These are phyloP conservation scores for Hycleus cichorii DNA, from an alignment of 1,140 invertebrate genomes.

Conservation along the genomic window DNA sequence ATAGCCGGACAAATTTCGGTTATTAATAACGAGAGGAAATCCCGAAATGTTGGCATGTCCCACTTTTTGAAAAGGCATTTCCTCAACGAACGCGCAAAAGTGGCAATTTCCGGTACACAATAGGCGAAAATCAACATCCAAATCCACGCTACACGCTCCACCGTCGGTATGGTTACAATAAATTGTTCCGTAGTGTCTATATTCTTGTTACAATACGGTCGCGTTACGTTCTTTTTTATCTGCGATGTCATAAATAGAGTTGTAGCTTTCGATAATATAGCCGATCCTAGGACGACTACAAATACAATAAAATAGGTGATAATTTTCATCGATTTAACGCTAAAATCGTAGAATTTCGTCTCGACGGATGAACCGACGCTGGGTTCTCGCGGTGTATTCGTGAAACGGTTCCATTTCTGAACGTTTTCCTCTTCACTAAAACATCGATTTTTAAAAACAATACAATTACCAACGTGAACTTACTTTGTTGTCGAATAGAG, in stretches of 20 bases:
- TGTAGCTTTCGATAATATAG: conserved; percentile 76
- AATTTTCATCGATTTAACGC: conserved; percentile 74
- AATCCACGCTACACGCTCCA: conserved; percentile 82
- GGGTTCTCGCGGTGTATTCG: conserved; percentile 73
- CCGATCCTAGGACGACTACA: conserved; percentile 67
- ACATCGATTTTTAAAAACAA: no score
- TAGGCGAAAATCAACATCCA: conserved; percentile 83
- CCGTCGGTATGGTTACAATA: conserved; percentile 62
- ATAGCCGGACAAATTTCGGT: conserved; percentile 81
- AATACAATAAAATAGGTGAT: conserved; percentile 76
- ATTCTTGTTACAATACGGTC: conserved; percentile 73
- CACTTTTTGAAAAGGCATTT: conserved; percentile 85
- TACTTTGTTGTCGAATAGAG: no score
- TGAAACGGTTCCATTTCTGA: conserved; percentile 75
- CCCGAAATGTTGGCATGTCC: conserved; percentile 49
- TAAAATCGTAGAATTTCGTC: conserved; percentile 71
- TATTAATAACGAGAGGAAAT: conserved; percentile 62
- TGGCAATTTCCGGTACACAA: conserved; percentile 77
- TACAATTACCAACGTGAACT: no score
- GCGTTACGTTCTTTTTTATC: conserved; percentile 60
- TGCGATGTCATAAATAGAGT: conserved; percentile 88
- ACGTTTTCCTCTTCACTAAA: no score
- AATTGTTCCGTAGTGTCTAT: conserved; percentile 74
- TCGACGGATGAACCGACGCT: conserved; percentile 78
- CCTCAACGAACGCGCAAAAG: conserved; percentile 71